Percentiles rank a stretch among this genome's conserved stretches.
Conservation (phyloP, 1,140 invertebrate species). For the Amyelois transitella region DNA sequence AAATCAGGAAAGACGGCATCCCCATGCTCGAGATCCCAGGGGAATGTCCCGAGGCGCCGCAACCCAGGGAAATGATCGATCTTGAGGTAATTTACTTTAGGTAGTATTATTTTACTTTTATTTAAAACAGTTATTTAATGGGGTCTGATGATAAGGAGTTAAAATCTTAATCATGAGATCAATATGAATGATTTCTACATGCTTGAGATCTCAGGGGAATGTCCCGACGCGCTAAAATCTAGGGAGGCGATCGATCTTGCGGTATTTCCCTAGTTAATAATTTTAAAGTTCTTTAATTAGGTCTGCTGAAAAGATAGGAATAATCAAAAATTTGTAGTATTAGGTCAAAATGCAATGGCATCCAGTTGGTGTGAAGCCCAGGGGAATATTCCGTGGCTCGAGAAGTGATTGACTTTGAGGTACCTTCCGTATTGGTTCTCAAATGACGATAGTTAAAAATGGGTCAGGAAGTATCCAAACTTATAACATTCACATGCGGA, state of each 20-base stretch:
- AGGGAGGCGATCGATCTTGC: constrained; percentile 99
- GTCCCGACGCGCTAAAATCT: constrained; percentile 97
- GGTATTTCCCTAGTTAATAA: no score
- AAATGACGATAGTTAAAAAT: no score
- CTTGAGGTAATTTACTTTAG: constrained; percentile 87
- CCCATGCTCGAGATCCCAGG: constrained; percentile 95
- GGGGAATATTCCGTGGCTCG: constrained; percentile 99
- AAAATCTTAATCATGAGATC: constrained; percentile 98
- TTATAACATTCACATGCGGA: no score
- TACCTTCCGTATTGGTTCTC: no score
- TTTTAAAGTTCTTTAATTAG: constrained; percentile 97
- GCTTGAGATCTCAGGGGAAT: constrained; percentile 95
- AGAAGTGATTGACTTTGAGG: no score
- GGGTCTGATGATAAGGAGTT: constrained; percentile 97
- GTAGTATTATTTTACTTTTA: no score
- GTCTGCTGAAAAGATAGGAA: constrained; percentile 98
- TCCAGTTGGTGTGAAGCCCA: constrained; percentile 94
- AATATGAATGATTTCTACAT: constrained; percentile 98
- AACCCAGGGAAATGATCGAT: constrained; percentile 99
- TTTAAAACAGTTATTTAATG: constrained; percentile 97
- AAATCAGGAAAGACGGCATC: constrained; percentile 98
- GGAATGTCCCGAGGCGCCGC: constrained; percentile 98
- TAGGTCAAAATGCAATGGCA: constrained; percentile 98
- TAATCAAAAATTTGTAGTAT: constrained; percentile 97
- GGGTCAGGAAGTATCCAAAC: no score